These are phyloP conservation scores for Buathra laborator DNA, from an alignment of 2,888 invertebrate genomes.

Conservation along the genomic window DNA sequence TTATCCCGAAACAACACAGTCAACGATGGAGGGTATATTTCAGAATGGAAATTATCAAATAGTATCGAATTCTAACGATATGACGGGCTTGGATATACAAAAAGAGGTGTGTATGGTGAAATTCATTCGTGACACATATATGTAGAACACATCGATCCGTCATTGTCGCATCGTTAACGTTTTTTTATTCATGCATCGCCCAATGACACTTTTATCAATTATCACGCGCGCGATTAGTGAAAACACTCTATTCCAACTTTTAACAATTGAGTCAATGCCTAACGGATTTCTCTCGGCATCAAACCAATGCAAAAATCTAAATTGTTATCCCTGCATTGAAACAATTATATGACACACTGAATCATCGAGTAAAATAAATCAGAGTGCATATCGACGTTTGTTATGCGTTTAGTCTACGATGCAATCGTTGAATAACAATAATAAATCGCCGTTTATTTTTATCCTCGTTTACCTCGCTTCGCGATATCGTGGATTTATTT, in stretches of 20 bases:
- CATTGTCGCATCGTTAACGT: neutral
- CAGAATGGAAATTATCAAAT: conserved; percentile 82
- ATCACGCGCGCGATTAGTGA: neutral
- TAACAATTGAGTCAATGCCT: too few relatives aligned
- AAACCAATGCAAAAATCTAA: neutral
- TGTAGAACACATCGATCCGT: conserved; percentile 18
- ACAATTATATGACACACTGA: neutral
- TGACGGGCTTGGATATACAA: conserved; percentile 75
- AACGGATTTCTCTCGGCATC: too few relatives aligned
- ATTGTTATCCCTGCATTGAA: neutral
- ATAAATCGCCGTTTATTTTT: neutral
- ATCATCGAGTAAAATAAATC: neutral
- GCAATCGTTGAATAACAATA: neutral
- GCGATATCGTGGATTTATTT: neutral
- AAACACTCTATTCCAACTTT: neutral
- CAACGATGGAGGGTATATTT: conserved; percentile 81
- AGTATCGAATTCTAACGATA: conserved; percentile 76
- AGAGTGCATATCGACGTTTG: neutral
- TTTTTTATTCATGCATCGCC: neutral
- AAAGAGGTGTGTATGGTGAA: conserved; percentile 78
- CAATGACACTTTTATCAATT: neutral
- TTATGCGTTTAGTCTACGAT: neutral
- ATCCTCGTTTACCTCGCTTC: conserved; percentile 16
- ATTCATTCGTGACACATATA: conserved; percentile 7
- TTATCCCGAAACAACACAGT: neutral